phyloP scores from a whole-genome alignment of 2,113 vertebrate genomes.

The Octodon degus region DNA sequence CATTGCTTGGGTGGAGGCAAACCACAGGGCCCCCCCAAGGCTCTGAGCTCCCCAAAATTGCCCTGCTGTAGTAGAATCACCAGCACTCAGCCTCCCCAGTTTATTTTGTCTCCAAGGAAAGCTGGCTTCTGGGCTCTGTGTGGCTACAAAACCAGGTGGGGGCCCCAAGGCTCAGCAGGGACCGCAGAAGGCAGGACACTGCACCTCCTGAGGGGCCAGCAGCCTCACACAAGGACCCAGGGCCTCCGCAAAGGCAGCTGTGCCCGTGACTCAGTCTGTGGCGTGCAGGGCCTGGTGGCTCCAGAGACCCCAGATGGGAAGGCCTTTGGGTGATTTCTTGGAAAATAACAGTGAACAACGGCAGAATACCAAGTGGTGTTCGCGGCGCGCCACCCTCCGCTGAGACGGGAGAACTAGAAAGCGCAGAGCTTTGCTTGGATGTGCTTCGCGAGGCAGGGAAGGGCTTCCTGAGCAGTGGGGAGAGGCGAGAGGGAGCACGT shows the following conservation, averaged over 20 bases:
- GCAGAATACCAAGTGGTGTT: not conserved
- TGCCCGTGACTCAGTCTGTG: not conserved
- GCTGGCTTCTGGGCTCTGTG: not conserved
- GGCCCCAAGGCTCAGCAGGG: not conserved
- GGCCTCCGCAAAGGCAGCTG: not conserved
- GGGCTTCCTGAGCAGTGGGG: not conserved
- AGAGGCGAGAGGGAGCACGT: rapidly evolving
- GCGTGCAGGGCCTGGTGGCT: not conserved
- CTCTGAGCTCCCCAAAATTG: not conserved
- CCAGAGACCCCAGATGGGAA: not conserved
- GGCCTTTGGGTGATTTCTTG: not conserved
- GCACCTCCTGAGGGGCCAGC: not conserved
- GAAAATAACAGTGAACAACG: not conserved
- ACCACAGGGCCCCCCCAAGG: not conserved
- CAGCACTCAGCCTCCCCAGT: not conserved
- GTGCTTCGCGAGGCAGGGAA: not conserved
- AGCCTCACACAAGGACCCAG: not conserved
- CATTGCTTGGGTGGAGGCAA: not conserved
- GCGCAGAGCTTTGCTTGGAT: not conserved
- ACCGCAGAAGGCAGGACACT: not conserved
- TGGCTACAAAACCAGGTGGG: too few species aligned
- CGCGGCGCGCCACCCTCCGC: not conserved
- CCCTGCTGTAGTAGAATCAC: not conserved
- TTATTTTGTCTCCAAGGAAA: not conserved
- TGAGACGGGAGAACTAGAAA: not conserved